Conservation (phyloP, 2,888 invertebrate genomes). For the Kuschelorhynchus macadamiae region DNA sequence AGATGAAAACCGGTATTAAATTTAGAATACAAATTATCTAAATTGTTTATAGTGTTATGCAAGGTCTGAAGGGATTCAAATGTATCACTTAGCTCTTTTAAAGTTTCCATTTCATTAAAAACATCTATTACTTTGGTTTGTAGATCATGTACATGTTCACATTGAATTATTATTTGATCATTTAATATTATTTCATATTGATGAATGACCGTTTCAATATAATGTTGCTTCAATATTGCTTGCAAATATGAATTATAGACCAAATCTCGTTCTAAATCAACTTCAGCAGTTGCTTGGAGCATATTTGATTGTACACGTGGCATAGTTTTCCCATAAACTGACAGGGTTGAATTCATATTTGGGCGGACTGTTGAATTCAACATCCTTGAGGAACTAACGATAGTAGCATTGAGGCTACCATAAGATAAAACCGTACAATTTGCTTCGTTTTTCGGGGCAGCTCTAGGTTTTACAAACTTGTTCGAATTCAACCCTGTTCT, state of each 20-base stretch:
- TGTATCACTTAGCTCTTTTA: slow-evolving; percentile 34
- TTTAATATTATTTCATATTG: slow-evolving; percentile 38
- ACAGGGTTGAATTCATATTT: slow-evolving; percentile 22
- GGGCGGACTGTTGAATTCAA: slow-evolving; percentile 21
- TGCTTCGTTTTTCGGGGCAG: too few species aligned
- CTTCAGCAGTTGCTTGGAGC: background rate
- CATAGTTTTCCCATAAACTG: background rate
- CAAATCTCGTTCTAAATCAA: slow-evolving; percentile 48
- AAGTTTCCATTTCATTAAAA: slow-evolving; percentile 16
- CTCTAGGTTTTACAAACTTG: too few species aligned
- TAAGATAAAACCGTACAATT: too few species aligned
- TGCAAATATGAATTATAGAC: slow-evolving; percentile 51
- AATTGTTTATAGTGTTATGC: slow-evolving; percentile 22
- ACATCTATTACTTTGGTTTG: slow-evolving; percentile 24
- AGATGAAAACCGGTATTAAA: slow-evolving; percentile 31
- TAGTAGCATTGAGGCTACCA: too few species aligned
- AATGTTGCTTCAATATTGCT: slow-evolving; percentile 46
- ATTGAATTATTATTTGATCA: slow-evolving; percentile 46
- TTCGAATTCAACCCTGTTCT: too few species aligned
- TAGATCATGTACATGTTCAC: slow-evolving; percentile 33
- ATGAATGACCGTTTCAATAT: slow-evolving; percentile 24
- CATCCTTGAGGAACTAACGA: background rate
- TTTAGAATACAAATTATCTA: slow-evolving; percentile 20
- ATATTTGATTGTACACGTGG: slow-evolving; percentile 17
- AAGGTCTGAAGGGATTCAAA: slow-evolving; percentile 34